Base-by-base conservation (phyloP, 2,888 invertebrate genomes). In the Scaptomyza reducta region DNA sequence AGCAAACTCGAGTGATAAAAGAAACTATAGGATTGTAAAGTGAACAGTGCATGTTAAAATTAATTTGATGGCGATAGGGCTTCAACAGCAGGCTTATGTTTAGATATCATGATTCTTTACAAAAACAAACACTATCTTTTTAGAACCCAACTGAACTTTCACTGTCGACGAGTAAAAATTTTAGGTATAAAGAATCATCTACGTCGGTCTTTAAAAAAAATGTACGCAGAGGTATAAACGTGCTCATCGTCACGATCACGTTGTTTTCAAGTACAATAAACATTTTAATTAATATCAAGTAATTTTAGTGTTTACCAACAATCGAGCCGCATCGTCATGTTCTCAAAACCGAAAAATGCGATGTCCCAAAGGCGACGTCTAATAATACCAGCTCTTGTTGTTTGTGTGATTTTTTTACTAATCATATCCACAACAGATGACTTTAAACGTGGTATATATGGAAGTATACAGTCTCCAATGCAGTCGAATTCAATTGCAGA, bases 181-280 rank as follows among this genome's bases (percentile, higher is more conserved):
- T n/a, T n/a, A n/a, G n/a, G n/a, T n/a, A n/a, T n/a, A n/a, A n/a
- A n/a, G n/a, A n/a, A n/a, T n/a, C n/a, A n/a, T n/a, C 3, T 22
- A 22, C 3, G 77, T 87, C 1, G 90, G 27, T 22, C 22, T 22
- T 22, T 3, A 22, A 22, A 22, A 22, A 27, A 11, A 33, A 33
- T 33, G 1, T 3, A 33, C 31, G 31, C 6, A 33, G 31, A 11
- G 11, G n/a, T 6, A 3, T 35, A 14, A n/a, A 35, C n/a, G n/a
- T n/a, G n/a, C n/a, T n/a, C n/a, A n/a, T 9, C 9, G 6, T n/a
- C 7, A 38, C 38, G 38, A 13, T 38, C 7, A n/a, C n/a, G 14
- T 14, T 38, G 7, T 14, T 2, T 38, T 14, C 3, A 14, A 7
- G 14, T n/a, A n/a, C 3, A 14, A 6, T 1, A 38, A 5, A 2